Evolutionary conservation across 2,797 vertebrate species (phyloP), one percentile per base, ranked within the genome.

Genomic region (Rhynchotus rufescens): DNA sequence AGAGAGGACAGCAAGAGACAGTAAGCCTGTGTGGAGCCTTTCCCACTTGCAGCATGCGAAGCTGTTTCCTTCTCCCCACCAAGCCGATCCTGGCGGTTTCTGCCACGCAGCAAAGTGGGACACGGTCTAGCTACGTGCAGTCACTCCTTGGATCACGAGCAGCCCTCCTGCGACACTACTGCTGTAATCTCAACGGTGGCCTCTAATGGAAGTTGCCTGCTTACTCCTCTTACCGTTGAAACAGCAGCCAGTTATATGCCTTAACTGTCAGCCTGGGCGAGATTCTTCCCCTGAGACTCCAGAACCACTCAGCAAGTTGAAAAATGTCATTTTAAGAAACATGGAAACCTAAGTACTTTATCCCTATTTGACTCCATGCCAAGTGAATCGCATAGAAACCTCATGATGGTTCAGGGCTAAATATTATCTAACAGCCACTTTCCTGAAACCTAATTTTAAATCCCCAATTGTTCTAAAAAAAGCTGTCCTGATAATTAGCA

Each of bases 321-420:
- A 94, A 94, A 93, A 95, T 40, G 34, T 77, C 4, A 62, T 94
- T 93, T 93, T 85, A 89, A 89, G 92, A 92, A 93, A 92, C 62
- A 77, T 1, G 25, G 84, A 80, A 88, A 84, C 56, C 1, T 78
- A 89, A 89, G 67, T 88, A 40, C 77, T 90, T 96, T 84, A 89
- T 92, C 94, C 84, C 67, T 84, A 40, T 57, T 85, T 94, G 84
- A 94, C 88, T 96, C 80, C 64, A 14, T 11, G 57, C 67, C 86
- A 94, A 88, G 54, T 52, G 74, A 90, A 77, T 74, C 0, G 0
- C 76, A 71, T 16, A 93, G 87, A 79, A 88, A 77, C 22, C 67
- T 65, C 4, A 0, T n/a, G 76, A 76, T 54, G 9, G 77, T 95
- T 84, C 83, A 77, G 25, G 38, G 60, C 45, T 80, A 69, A 74